A percentile compares a stretch with the other conserved stretches of the same genome.
phyloP scores from a whole-genome alignment of 1,140 invertebrate genomes.

The Leucophenga varia region DNA sequence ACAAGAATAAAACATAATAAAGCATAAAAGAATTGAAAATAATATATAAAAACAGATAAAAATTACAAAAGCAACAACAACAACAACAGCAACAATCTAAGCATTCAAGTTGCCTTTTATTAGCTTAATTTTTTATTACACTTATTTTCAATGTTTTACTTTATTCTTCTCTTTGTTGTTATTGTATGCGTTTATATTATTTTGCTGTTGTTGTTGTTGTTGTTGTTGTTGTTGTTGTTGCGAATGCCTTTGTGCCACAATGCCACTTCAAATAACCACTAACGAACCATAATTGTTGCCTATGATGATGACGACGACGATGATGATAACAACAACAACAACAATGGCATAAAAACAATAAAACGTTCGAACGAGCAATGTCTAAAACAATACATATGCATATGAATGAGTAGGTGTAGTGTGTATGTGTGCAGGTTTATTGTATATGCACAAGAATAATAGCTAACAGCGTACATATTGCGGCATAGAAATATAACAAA shows the following conservation, averaged over 20 bases:
- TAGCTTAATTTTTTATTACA: conserved; percentile 53
- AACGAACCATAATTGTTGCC: conserved; percentile 53
- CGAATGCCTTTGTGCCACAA: conserved; percentile 33
- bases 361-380: neutral
- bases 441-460: no score
- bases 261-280: conserved; percentile 52
- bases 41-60: no score
- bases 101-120: conserved; percentile 47
- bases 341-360: conserved; percentile 6
- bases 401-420: conserved; percentile 4
- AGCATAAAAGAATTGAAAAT: no score
- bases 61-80: no score
- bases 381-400: neutral
- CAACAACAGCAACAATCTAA: no score
- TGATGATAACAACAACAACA: conserved; percentile 25
- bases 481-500: no score
- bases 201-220: conserved; percentile 14
- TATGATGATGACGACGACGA: conserved; percentile 28
- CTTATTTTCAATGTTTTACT: conserved; percentile 27
- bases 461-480: no score
- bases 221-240: neutral
- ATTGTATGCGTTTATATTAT: no score
- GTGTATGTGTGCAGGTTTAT: conserved; percentile 14
- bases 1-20: no score
- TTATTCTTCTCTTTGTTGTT: conserved; percentile 11